phyloP scores from a whole-genome alignment of 2,888 invertebrate species.

The Schizaphis graminum region DNA sequence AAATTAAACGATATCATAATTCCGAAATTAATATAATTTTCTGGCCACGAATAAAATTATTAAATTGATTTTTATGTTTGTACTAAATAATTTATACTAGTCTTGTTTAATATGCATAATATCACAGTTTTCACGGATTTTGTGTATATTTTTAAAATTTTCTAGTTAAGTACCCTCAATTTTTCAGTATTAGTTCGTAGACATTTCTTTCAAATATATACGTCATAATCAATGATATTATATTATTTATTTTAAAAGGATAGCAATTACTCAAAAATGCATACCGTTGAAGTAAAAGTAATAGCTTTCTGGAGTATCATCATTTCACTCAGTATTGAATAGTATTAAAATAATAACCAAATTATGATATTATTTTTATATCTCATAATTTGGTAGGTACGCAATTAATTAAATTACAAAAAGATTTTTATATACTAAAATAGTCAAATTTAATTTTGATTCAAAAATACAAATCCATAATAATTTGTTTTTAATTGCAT shows the following conservation, averaged over 20 bases:
- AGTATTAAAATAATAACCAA: neutral
- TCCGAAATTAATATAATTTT: neutral
- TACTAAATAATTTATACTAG: neutral
- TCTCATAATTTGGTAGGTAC: too few species aligned
- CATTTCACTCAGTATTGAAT: neutral
- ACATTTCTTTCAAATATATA: neutral
- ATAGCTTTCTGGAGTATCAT: neutral
- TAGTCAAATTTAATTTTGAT: too few species aligned
- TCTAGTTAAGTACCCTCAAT: neutral
- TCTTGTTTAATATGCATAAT: neutral
- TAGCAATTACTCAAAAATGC: neutral
- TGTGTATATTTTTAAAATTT: neutral
- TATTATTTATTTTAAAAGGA: neutral
- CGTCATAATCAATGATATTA: neutral
- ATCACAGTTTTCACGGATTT: neutral
- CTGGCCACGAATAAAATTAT: neutral
- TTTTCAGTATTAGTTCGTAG: neutral
- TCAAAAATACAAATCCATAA: too few species aligned
- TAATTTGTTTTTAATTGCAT: too few species aligned
- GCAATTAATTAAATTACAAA: too few species aligned
- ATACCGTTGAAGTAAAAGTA: neutral
- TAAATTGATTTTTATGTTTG: neutral
- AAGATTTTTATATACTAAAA: too few species aligned
- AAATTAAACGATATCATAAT: neutral
- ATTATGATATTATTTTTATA: too few species aligned